Evolutionary conservation across 2,797 vertebrate genomes (phyloP), one percentile per base, ranked within the genome.

Genomic region (Enoplosus armatus): DNA sequence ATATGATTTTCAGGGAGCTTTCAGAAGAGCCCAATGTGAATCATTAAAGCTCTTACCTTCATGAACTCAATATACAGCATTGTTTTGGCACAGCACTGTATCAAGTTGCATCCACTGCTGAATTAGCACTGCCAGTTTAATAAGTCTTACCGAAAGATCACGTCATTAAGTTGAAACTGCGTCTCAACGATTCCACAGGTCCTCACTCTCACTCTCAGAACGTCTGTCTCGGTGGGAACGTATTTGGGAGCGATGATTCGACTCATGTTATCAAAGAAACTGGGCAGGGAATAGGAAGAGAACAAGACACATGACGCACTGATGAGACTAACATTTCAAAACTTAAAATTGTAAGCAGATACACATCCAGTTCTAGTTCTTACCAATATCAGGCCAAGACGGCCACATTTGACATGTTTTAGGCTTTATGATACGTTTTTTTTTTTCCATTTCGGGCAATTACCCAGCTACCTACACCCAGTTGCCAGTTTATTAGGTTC

Each of bases 251-350:
- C 80, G 35, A 95, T 87, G 88, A 96, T 91, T 64, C 93, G 92
- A 85, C 69, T 88, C 54, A 96, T 92, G 82, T 94, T 95, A 65
- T 95, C 92, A 79, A 96, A 95, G 89, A 96, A 96, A 79, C 95
- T 96, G 82, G 20, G 83, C 37, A 8, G 2, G 18, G 22, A 72
- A 64, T 2, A 35, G 9, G 22, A 58, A 29, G 41, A 45, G 3
- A 61, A 41, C 9, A 16, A 35, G 27, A 43, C 9, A 33, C 1
- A 24, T 63, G 12, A 65, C 11, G 5, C 41, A 56, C 8, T 2
- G 8, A 48, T 33, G n/a, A 61, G 35, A 67, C 3, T 16, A 2
- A 41, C 1, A 15, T 54, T 27, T 66, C 6, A 35, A 8, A 35
- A 15, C 10, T n/a, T 59, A 26, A 59, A 26, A 8, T 20, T 11